phyloP scores from a whole-genome alignment of 2,113 vertebrate genomes.

The Coracopsis vasa region DNA sequence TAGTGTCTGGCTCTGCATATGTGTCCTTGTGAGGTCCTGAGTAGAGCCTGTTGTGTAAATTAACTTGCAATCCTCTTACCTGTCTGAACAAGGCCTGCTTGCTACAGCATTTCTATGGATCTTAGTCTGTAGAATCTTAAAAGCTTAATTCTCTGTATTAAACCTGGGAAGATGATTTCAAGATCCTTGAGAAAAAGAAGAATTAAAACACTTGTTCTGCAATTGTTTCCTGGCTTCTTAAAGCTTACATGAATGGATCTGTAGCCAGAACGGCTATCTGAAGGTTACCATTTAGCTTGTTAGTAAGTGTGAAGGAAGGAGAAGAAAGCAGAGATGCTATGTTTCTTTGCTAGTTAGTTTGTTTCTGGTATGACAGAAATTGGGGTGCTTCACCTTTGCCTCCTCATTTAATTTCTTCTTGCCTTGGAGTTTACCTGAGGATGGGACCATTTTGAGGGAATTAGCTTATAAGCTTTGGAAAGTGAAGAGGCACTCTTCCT shows the following conservation, averaged over 20 bases:
- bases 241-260: background rate
- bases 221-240: background rate
- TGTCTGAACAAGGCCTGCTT: background rate
- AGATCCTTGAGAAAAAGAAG: background rate
- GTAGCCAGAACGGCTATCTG: background rate
- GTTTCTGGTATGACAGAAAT: background rate
- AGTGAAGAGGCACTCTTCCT: background rate
- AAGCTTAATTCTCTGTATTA: background rate
- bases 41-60: background rate
- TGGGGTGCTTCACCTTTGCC: background rate
- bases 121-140: background rate
- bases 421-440: background rate
- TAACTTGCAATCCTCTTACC: background rate
- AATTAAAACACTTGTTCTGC: background rate
- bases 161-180: background rate
- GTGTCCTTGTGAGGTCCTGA: background rate
- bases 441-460: background rate
- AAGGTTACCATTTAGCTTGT: background rate
- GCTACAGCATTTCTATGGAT: background rate
- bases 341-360: background rate
- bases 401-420: background rate
- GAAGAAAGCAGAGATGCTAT: background rate
- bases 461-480: background rate
- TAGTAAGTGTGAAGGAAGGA: background rate
- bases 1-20: background rate